Base-by-base conservation (phyloP, 2,888 invertebrate genomes). In the Chesias legatella region DNA sequence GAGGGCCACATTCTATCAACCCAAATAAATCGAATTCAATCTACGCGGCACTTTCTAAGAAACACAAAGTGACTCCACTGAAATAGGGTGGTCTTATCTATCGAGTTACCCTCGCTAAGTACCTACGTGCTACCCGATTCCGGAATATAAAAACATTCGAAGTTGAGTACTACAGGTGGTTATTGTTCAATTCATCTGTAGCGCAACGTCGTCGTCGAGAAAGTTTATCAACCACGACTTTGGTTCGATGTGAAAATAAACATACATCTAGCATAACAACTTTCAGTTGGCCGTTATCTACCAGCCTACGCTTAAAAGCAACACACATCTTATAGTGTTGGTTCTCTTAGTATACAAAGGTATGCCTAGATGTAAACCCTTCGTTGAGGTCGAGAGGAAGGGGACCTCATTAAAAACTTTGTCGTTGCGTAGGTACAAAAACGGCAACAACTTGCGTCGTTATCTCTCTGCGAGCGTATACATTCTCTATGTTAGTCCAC, bases 111-210 rank as follows among this genome's bases (percentile, higher is more conserved):
- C 35, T 27, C 30, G 23, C 22, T 41, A 43, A 56, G 52, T 53
- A 43, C 22, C 48, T 47, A 53, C 59, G 55, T 59, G 52, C 53
- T 50, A 48, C 48, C 43, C 35, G 43, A 45, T 55, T 56, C 53
- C 42, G 43, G 50, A 47, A 51, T 40, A 53, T 48, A 39, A 59
- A 56, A 58, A 59, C 44, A 8, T 35, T 48, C 35, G 34, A 45
- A 39, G 29, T 37, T 35, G 44, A 48, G 53, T 55, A n/a, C 68
- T 56, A 70, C 71, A 68, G 67, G 69, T 67, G 64, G 71, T 60
- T 54, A 51, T 58, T 56, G 51, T 52, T 53, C 52, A 56, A 47
- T 63, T 58, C 51, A 43, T 45, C 33, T n/a, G n/a, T n/a, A n/a
- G n/a, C n/a, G n/a, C n/a, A n/a, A n/a, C n/a, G n/a, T n/a, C n/a